Evolutionary conservation across 64 coral and sea anemone genomes (phyloP), one percentile per base, ranked within the genome.

Genomic region (Dendrophyllia cribrosa): DNA sequence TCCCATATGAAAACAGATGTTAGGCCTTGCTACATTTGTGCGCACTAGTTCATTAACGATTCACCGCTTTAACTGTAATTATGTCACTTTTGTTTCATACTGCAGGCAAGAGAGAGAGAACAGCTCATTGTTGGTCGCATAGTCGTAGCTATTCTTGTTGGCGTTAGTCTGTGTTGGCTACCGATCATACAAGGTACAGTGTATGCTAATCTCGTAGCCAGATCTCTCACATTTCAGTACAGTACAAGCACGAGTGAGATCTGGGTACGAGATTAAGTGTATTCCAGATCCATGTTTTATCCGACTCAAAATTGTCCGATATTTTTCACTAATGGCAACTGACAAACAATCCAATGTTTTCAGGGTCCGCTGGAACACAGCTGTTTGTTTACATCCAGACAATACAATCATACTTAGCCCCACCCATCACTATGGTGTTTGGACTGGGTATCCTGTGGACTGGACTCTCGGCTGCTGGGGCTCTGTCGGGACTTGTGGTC

Each of bases 321-420:
- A 34, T 34, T 34, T 34, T 34, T 34, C 34, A 34, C 34, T 34
- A 34, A 34, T 34, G 34, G 34, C 0, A 34, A 34, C 34, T 34
- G 34, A 34, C 34, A 34, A 34, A 34, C 34, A 34, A 34, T 34
- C 34, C 34, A 2, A 1, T 34, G 34, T 76, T 61, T 84, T 0
- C 45, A 96, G 95, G 95, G 43, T 72, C 87, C 9, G 82, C 79
- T 23, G 93, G 96, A 26, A 90, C 43, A 12, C 86, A 92, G 17
- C 76, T 98, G 19, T 98, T 98, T 67, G 93, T 92, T 22, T 98
- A 98, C 68, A 88, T 98, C 43, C 93, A 98, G 79, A 98, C 86
- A 0, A 95, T 98, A 9, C 96, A 98, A 17, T 91, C 96, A 0
- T 98, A 92, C 52, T 82, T 98, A 43, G 89, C 93, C 26, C 93